Evolutionary conservation across 2,113 vertebrate species (phyloP).

Genomic region (Gila orcuttii): DNA sequence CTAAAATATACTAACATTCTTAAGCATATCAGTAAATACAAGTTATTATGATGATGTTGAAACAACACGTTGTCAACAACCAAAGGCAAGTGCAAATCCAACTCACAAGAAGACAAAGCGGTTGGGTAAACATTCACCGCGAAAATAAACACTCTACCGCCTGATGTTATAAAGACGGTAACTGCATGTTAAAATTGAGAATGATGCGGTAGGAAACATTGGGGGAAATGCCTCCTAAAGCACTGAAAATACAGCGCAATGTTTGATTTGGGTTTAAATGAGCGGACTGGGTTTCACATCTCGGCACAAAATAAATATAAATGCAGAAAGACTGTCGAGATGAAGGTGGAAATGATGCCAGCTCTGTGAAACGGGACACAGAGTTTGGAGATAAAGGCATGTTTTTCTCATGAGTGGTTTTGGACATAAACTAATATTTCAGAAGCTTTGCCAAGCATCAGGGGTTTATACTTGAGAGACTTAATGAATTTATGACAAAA

Average conservation of each 20-base stretch:
- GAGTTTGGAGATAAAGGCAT: constrained; percentile 21
- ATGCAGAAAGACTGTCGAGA: constrained; percentile 8
- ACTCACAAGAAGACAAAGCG: neutral
- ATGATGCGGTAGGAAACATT: constrained; percentile 22
- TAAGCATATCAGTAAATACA: no score
- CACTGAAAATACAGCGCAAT: neutral
- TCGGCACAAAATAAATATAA: constrained; percentile 19
- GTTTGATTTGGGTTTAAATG: constrained; percentile 50
- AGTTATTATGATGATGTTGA: no score
- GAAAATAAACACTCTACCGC: neutral
- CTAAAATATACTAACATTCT: no score
- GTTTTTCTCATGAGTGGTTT: constrained; percentile 12
- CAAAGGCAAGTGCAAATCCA: neutral
- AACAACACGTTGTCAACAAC: neutral
- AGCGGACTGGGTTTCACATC: constrained; percentile 33
- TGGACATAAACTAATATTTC: constrained; percentile 3
- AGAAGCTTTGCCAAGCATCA: neutral
- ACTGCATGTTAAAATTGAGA: constrained; percentile 15
- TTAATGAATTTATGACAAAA: neutral
- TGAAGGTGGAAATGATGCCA: neutral
- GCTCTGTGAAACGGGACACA: neutral
- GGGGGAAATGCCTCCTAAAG: neutral
- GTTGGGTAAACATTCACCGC: neutral
- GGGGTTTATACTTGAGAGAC: neutral
- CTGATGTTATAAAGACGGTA: constrained; percentile 18